phyloP scores from a whole-genome alignment of 2,888 invertebrate species.

The Dolichopus griseipennis region DNA sequence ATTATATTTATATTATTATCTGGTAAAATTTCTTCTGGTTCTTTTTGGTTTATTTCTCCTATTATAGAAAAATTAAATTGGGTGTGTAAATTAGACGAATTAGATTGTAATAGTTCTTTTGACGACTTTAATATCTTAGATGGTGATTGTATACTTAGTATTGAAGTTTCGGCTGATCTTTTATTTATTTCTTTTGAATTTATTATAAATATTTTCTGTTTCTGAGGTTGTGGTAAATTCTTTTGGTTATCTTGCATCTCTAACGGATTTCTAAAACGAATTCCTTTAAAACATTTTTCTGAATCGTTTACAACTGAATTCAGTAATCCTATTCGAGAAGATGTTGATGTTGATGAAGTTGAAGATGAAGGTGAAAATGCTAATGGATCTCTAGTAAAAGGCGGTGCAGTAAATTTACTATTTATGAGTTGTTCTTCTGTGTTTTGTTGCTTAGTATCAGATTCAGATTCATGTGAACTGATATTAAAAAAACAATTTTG shows the following conservation, averaged over 20 bases:
- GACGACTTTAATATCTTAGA: background rate
- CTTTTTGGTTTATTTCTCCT: background rate
- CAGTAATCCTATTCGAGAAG: background rate
- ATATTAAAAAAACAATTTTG: constrained; percentile 9
- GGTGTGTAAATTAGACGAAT: background rate
- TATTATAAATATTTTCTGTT: no score
- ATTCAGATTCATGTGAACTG: background rate
- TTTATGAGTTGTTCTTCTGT: no score
- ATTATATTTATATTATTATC: no score
- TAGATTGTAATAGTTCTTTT: background rate
- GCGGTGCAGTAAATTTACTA: background rate
- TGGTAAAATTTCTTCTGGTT: background rate
- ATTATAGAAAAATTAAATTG: background rate
- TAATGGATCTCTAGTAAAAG: background rate
- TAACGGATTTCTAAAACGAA: background rate
- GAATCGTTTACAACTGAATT: background rate
- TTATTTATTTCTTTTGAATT: background rate
- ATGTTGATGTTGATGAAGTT: no score
- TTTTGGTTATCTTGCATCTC: no score
- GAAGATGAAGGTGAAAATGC: background rate
- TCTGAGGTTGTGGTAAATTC: no score
- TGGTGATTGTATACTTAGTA: background rate
- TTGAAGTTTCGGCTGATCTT: background rate
- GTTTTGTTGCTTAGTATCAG: background rate
- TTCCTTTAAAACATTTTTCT: background rate